Conservation (phyloP, 2,113 vertebrate species). For the Perca schrenkii region DNA sequence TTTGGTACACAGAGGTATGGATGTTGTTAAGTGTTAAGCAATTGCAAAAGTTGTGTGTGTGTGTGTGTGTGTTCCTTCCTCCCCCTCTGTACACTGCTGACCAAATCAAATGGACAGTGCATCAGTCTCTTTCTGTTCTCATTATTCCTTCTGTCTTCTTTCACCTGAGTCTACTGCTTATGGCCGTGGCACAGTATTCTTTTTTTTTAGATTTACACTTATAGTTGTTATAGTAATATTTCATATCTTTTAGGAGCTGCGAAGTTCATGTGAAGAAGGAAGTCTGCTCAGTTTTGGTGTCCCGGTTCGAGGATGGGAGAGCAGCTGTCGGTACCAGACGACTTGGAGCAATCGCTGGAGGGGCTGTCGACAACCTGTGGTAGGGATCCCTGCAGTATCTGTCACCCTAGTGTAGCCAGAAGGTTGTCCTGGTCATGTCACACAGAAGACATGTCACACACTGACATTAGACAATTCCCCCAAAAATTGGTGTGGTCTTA, state of each 20-base stretch:
- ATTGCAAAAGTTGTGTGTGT: conserved; percentile 36
- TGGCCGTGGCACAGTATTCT: background rate
- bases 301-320: conserved; percentile 48
- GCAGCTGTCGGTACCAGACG: conserved; percentile 21
- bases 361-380: conserved; percentile 45
- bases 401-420: background rate
- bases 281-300: conserved; percentile 23
- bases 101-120: conserved; percentile 43
- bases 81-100: conserved; percentile 46
- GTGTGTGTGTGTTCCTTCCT: conserved; percentile 44
- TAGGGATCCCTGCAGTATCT: conserved; percentile 24
- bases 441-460: background rate
- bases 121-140: conserved; percentile 38
- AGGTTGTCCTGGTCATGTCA: background rate
- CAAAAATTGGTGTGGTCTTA: background rate
- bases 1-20: conserved; percentile 24
- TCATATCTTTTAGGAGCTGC: conserved; percentile 6
- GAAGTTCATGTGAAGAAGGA: conserved; percentile 23
- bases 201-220: background rate
- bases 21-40: conserved; percentile 59
- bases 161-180: conserved; percentile 17
- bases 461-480: background rate
- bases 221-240: background rate
- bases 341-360: conserved; percentile 43
- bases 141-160: conserved; percentile 12